Percentiles rank a stretch among this genome's conserved stretches.
Evolutionary conservation across 2,113 vertebrate genomes (phyloP).

Genomic region (Carlito syrichta): DNA sequence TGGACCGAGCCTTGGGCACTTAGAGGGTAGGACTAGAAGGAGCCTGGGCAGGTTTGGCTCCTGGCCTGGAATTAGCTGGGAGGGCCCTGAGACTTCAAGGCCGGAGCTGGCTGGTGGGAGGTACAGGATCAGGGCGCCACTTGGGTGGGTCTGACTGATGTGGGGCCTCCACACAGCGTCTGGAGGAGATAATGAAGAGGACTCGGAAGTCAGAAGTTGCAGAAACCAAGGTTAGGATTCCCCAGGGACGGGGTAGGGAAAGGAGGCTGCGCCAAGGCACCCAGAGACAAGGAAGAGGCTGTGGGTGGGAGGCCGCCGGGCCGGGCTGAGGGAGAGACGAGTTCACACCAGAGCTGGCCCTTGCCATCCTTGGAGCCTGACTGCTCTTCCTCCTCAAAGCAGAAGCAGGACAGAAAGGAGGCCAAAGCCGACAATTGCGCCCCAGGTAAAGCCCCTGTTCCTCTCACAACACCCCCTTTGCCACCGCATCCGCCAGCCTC

Average conservation of each 20-base stretch:
- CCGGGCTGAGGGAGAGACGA: neutral
- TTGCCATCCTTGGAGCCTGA: neutral
- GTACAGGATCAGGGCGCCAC: neutral
- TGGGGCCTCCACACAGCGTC: constrained; percentile 83
- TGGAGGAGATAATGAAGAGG: constrained; percentile 99
- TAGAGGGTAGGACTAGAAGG: neutral
- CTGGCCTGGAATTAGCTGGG: neutral
- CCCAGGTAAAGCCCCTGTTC: constrained; percentile 77
- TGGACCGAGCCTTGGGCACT: neutral
- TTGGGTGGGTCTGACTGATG: neutral
- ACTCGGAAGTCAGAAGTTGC: constrained; percentile 91
- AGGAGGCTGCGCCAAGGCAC: neutral
- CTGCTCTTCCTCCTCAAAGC: constrained; percentile 79
- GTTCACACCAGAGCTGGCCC: neutral
- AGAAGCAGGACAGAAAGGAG: constrained; percentile 87
- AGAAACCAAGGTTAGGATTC: constrained; percentile 86
- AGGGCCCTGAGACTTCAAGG: neutral
- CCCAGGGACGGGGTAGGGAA: neutral
- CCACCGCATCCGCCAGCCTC: neutral
- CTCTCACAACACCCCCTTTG: neutral
- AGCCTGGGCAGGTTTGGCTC: neutral
- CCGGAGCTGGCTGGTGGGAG: neutral
- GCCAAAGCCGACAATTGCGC: constrained; percentile 73
- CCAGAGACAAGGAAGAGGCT: neutral
- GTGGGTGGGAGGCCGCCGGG: neutral